Conservation (phyloP, 2,888 invertebrate species). For the Athalia circularis region DNA sequence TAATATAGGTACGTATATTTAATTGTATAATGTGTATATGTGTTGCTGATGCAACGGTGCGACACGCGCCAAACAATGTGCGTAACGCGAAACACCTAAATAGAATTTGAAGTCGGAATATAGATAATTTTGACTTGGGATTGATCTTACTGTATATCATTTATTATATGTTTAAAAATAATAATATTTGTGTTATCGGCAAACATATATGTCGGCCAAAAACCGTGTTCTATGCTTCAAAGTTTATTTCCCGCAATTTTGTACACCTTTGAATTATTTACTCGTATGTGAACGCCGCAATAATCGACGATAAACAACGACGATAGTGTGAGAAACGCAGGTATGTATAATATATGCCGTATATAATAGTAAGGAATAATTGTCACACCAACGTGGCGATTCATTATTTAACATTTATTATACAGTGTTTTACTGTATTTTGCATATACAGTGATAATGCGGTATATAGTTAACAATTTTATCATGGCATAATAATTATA, state of each 20-base stretch:
- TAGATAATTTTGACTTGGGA: conserved; percentile 13
- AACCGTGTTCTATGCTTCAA: conserved; percentile 15
- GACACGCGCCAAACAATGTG: background rate
- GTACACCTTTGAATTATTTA: too few relatives aligned
- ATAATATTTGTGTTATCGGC: background rate
- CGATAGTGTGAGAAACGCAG: too few relatives aligned
- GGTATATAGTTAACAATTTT: conserved; percentile 50
- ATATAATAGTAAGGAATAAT: background rate
- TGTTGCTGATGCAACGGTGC: conserved; percentile 30
- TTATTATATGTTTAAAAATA: conserved; percentile 46
- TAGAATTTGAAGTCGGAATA: conserved; percentile 18
- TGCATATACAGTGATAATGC: conserved; percentile 53
- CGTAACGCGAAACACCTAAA: conserved; percentile 24
- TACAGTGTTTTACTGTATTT: conserved; percentile 53
- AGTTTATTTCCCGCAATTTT: too few relatives aligned
- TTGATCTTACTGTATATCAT: conserved; percentile 39
- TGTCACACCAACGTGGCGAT: conserved; percentile 8
- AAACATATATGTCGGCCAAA: conserved; percentile 30
- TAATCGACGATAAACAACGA: too few relatives aligned
- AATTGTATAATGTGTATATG: conserved; percentile 31
- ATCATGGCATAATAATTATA: conserved; percentile 5
- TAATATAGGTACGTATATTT: background rate
- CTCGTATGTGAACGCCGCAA: too few relatives aligned
- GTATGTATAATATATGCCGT: too few relatives aligned
- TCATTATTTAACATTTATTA: conserved; percentile 55